These are phyloP conservation scores for Cephonodes hylas DNA, from an alignment of 2,888 invertebrate species.

Conservation along the genomic window DNA sequence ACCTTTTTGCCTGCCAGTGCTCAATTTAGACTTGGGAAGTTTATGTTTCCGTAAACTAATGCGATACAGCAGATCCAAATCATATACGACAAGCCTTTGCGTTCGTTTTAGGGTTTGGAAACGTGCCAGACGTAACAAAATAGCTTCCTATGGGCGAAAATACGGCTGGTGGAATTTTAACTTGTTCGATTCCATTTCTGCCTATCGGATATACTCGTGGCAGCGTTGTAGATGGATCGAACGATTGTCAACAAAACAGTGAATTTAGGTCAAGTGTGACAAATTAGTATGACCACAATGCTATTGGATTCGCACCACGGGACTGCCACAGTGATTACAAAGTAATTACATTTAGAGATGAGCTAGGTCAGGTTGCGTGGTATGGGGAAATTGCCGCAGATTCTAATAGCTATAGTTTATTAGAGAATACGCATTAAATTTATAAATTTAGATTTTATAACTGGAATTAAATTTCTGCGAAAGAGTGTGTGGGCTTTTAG, in stretches of 20 bases:
- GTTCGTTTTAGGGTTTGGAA: not conserved
- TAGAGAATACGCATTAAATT: no score
- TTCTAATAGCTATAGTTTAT: no score
- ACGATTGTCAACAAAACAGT: constrained; percentile 1
- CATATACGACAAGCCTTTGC: no score
- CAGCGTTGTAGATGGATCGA: no score
- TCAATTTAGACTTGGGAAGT: not conserved
- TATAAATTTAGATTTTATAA: no score
- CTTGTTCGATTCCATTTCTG: no score
- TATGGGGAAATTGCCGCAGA: not conserved
- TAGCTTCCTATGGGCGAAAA: not conserved
- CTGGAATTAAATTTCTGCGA: no score
- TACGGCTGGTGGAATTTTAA: no score
- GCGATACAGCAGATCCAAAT: no score
- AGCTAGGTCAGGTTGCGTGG: not conserved
- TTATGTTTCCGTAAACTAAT: not conserved
- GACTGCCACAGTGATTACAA: constrained; percentile 3
- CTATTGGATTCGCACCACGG: not conserved
- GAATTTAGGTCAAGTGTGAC: constrained; percentile 30
- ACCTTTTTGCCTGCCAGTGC: not conserved
- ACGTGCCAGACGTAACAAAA: not conserved
- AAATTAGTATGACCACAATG: constrained; percentile 18
- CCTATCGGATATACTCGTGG: no score
- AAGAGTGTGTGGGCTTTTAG: no score
- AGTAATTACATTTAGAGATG: constrained; percentile 8